These are phyloP conservation scores for Apomyelois bistriatella DNA, from an alignment of 2,888 invertebrate genomes.

Conservation along the genomic window DNA sequence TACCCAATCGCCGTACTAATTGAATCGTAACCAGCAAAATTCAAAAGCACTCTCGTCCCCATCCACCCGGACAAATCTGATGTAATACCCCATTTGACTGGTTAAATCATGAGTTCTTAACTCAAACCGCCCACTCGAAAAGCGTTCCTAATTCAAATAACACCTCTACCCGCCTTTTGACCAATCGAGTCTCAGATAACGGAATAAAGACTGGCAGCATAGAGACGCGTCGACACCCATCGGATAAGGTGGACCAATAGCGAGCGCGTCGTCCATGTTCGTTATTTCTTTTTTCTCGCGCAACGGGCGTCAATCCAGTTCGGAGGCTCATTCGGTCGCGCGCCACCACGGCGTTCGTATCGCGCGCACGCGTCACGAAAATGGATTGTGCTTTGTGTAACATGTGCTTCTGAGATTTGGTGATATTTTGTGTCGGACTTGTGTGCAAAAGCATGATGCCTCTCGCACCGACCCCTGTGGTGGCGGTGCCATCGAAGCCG, in stretches of 20 bases:
- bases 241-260: conserved; percentile 50
- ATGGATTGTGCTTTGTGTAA: conserved; percentile 77
- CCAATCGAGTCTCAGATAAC: conserved; percentile 51
- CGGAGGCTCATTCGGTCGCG: conserved; percentile 71
- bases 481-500: conserved; percentile 94
- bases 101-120: conserved; percentile 62
- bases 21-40: conserved; percentile 67
- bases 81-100: conserved; percentile 60
- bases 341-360: conserved; percentile 75
- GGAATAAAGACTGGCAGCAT: conserved; percentile 56
- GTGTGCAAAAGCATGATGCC: conserved; percentile 90
- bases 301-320: conserved; percentile 45
- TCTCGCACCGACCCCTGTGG: conserved; percentile 95
- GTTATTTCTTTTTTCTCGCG: conserved; percentile 53
- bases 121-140: conserved; percentile 65
- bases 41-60: conserved; percentile 46
- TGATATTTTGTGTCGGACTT: conserved; percentile 69
- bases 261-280: conserved; percentile 58
- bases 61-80: conserved; percentile 43
- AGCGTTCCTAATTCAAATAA: conserved; percentile 68
- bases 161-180: conserved; percentile 45
- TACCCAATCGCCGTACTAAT: conserved; percentile 66
- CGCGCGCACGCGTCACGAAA: conserved; percentile 63
- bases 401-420: conserved; percentile 68
- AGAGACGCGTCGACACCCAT: conserved; percentile 49